Evolutionary conservation across 2,888 invertebrate genomes (phyloP).

Genomic region (Ptilodon capucinus): DNA sequence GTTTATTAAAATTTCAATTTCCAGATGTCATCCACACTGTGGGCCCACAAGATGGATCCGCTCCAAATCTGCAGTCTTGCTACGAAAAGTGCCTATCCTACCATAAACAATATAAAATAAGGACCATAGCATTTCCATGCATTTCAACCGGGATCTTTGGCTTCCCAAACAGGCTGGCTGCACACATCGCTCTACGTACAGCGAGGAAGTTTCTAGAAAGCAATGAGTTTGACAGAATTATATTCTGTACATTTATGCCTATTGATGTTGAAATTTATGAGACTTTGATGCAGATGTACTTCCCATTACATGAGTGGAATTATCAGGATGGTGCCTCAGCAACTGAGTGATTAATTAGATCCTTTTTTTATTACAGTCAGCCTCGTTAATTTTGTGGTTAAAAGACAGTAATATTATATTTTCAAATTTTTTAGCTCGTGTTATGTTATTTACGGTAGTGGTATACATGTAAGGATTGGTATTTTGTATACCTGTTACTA

Average conservation of each 20-base stretch:
- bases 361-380: not conserved
- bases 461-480: too few relatives aligned
- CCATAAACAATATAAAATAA: slow-evolving; percentile 79
- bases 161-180: slow-evolving; percentile 91
- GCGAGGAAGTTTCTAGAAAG: slow-evolving; percentile 85
- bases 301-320: slow-evolving; percentile 79
- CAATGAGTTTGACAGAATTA: slow-evolving; percentile 85
- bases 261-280: slow-evolving; percentile 89
- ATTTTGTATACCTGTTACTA: too few relatives aligned
- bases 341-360: slow-evolving; percentile 24
- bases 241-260: slow-evolving; percentile 91
- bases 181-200: slow-evolving; percentile 87
- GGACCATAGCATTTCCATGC: slow-evolving; percentile 92
- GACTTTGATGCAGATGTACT: slow-evolving; percentile 87
- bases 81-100: slow-evolving; percentile 86
- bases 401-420: too few relatives aligned
- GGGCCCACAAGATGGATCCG: slow-evolving; percentile 90
- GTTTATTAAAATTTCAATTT: too few relatives aligned
- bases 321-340: slow-evolving; percentile 41
- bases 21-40: slow-evolving; percentile 95
- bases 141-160: slow-evolving; percentile 96
- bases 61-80: slow-evolving; percentile 84
- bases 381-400: too few relatives aligned
- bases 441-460: too few relatives aligned
- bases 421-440: too few relatives aligned